Percentiles rank a stretch among this genome's conserved stretches.
Evolutionary conservation across 2,888 invertebrate genomes (phyloP).

Genomic region (Galerucella calmariensis): DNA sequence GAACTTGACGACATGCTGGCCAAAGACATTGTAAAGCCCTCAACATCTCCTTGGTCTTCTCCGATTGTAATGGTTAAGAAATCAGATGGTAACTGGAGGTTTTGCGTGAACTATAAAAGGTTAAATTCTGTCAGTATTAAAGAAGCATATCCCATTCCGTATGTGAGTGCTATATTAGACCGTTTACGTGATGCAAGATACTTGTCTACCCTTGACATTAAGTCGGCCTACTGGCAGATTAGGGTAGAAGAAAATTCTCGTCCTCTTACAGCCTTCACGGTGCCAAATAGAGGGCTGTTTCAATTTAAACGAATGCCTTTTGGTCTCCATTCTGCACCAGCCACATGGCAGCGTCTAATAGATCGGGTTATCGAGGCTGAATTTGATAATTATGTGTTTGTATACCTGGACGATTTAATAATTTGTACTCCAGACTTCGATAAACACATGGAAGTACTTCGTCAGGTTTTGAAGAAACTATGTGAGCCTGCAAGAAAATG

Average conservation of each 20-base stretch:
- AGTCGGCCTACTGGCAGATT: conserved; percentile 20
- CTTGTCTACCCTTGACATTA: conserved; percentile 34
- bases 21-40: conserved; percentile 48
- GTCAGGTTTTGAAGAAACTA: no score
- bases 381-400: conserved; percentile 45
- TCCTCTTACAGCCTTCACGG: conserved; percentile 51
- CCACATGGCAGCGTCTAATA: conserved; percentile 39
- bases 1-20: conserved; percentile 49
- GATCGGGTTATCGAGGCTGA: conserved; percentile 47
- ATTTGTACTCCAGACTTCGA: conserved; percentile 42
- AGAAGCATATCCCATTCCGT: conserved; percentile 37
- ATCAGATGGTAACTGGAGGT: conserved; percentile 44
- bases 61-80: conserved; percentile 49
- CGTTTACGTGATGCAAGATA: conserved; percentile 23
- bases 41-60: conserved; percentile 53
- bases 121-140: conserved; percentile 24
- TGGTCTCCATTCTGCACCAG: no score
- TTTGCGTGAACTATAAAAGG: conserved; percentile 48
- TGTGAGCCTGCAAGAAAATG: conserved; percentile 23
- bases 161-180: conserved; percentile 29
- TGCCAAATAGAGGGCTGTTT: conserved; percentile 48
- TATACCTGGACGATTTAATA: conserved; percentile 50
- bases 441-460: background rate
- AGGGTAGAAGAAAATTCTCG: conserved; percentile 26
- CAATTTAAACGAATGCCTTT: no score